Evolutionary conservation across 2,888 invertebrate species (phyloP), one percentile per base, ranked within the genome.

Genomic region (Dryobotodes eremita): DNA sequence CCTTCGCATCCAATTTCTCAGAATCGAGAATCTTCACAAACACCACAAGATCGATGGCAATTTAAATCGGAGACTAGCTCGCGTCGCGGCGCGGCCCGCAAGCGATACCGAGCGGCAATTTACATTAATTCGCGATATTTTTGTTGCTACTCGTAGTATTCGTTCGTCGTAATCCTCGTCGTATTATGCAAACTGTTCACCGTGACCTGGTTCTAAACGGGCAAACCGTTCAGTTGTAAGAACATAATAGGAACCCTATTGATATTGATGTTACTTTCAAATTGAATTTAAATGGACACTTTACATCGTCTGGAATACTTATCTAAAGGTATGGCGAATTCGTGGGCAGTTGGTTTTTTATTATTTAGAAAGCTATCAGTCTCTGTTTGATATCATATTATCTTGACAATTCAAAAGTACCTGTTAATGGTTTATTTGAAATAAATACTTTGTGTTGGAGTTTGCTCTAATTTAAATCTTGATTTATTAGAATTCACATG

Each of bases 81-180:
- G 74, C 82, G 81, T 71, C 74, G 77, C 74, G 70, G 71, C 83
- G 79, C 46, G 80, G 82, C 79, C 76, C 78, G 80, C 80, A 78
- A 82, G 75, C 80, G 86, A 88, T 88, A 81, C 82, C 76, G 64
- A 50, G 46, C 76, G 74, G 79, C 84, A 87, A 92, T 92, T 90
- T 91, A 89, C 92, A 91, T 91, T 90, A 88, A 88, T 88, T 88
- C 87, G 81, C 89, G 68, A 92, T 91, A 91, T 91, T 91, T 91
- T 91, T 88, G 86, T 89, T 90, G 82, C 84, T 83, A 70, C 83
- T 84, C 79, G 68, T 86, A 78, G 84, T 84, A 71, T 81, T 86
- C 80, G 70, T 87, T 81, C 77, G 82, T 79, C 79, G 86, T 90
- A 89, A 90, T 88, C 88, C 82, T 55, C 71, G 84, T 77, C 55